Percentiles rank a stretch among this genome's conserved stretches.
Conservation (phyloP, 2,113 vertebrate species). For the Phalacrocorax pelagicus region DNA sequence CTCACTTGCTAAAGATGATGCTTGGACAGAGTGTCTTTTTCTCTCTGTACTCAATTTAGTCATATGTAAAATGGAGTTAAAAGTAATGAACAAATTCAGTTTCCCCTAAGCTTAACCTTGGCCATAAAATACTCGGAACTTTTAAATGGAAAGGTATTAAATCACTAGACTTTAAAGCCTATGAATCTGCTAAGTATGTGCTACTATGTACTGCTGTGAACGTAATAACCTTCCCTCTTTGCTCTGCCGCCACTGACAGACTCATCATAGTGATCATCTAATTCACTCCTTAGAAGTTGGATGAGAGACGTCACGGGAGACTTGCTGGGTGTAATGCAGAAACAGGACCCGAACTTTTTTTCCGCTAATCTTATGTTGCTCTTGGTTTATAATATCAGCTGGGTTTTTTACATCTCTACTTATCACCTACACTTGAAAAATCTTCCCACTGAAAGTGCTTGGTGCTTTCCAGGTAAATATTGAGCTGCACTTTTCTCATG, state of each 20-base stretch:
- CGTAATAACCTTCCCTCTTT: neutral
- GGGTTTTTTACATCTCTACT: slow-evolving; percentile 14
- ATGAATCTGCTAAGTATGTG: neutral
- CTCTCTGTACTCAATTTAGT: neutral
- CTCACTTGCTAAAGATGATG: neutral
- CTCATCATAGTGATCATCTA: neutral
- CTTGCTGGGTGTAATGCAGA: neutral
- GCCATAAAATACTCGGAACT: neutral
- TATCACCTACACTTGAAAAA: neutral
- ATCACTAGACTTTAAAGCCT: neutral
- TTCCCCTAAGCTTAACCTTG: neutral
- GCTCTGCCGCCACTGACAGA: neutral
- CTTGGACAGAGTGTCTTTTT: neutral
- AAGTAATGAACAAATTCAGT: neutral
- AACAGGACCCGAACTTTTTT: neutral
- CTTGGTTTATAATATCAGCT: slow-evolving; percentile 3
- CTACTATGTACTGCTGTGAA: neutral
- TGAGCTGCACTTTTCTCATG: neutral
- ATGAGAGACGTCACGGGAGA: neutral
- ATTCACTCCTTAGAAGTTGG: slow-evolving; percentile 3
- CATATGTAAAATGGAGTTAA: neutral
- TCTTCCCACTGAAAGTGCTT: neutral
- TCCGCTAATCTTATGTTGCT: neutral
- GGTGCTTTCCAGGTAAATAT: neutral
- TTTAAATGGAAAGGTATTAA: neutral